Evolutionary conservation across 1,140 invertebrate species (phyloP), one percentile per base, ranked within the genome.

Genomic region (Hermetia illucens): DNA sequence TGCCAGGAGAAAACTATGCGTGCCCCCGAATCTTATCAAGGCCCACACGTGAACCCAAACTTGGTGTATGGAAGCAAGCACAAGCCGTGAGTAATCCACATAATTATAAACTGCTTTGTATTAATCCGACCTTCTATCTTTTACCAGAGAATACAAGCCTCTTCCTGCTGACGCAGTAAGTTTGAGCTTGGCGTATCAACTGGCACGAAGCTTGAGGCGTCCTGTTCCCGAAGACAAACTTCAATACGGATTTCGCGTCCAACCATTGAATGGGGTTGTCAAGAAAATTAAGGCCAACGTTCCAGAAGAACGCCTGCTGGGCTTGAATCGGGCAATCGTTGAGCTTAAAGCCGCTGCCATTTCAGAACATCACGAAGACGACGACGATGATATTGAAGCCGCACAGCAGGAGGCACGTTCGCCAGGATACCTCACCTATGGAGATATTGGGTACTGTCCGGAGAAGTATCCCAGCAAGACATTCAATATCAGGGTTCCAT

Each of bases 151-250:
- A n/a, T n/a, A n/a, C n/a, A n/a, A n/a, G n/a, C n/a, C n/a, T n/a
- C n/a, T 49, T 12, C 53, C 63, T 2, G 62, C 63, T 2, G 65
- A 66, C 48, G 57, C 65, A 16, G 59, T 66, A 3, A 66, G 65
- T n/a, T 45, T 66, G 10, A 45, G 52, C 16, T 19, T 65, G 19
- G 62, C 62, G 1, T 55, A 50, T 18, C 55, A 58, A 45, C 52
- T 60, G 19, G 52, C 42, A 30, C 52, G 46, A 43, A 49, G 42
- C 16, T 50, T 48, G 38, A 38, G 21, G 21, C 37, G 18, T 46
- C 53, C 40, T 31, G 48, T 66, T 5, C 53, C 61, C 0, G 65
- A 67, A 41, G 61, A 54, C 10, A 60, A 61, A 34, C 37, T 67
- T 18, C 46, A 53, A 1, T 67, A 55, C 35, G 65, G 65, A 2